Evolutionary conservation across 1,140 invertebrate species (phyloP).

Genomic region (Dolichoris vasculosae): DNA sequence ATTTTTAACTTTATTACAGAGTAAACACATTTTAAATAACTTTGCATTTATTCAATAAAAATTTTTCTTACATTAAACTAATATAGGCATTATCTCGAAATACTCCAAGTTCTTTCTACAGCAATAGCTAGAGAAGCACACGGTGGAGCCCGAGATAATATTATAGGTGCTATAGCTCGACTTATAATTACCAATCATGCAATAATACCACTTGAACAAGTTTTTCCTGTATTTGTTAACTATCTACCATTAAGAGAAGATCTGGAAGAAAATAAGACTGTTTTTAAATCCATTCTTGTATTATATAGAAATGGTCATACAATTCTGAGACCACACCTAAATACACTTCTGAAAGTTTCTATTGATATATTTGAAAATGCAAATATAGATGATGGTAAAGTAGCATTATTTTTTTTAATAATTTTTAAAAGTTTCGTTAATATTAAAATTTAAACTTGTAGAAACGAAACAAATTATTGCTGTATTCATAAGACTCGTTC

Average conservation of each 20-base stretch:
- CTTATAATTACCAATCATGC: constrained; percentile 80
- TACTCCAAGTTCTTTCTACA: constrained; percentile 81
- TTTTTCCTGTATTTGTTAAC: constrained; percentile 83
- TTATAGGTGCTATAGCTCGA: constrained; percentile 85
- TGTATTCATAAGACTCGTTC: constrained; percentile 75
- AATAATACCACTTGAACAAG: constrained; percentile 80
- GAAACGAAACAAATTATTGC: constrained; percentile 72
- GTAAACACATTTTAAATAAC: neutral
- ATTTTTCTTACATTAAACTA: constrained; percentile 32
- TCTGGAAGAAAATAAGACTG: constrained; percentile 82
- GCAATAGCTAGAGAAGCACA: constrained; percentile 79
- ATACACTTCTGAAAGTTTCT: constrained; percentile 75
- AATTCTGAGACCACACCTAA: constrained; percentile 74
- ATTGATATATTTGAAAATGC: constrained; percentile 70
- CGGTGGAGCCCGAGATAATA: constrained; percentile 82
- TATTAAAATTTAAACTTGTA: constrained; percentile 58
- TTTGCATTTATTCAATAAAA: neutral
- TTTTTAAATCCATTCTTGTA: constrained; percentile 80
- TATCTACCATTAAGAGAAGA: constrained; percentile 85
- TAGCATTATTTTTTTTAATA: neutral
- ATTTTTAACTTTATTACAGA: neutral
- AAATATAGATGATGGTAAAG: constrained; percentile 70
- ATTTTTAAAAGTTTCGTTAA: neutral
- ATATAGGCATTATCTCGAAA: constrained; percentile 77
- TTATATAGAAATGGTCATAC: constrained; percentile 78